phyloP scores from a whole-genome alignment of 2,888 invertebrate species.

The Scaptomyza polygonia region DNA sequence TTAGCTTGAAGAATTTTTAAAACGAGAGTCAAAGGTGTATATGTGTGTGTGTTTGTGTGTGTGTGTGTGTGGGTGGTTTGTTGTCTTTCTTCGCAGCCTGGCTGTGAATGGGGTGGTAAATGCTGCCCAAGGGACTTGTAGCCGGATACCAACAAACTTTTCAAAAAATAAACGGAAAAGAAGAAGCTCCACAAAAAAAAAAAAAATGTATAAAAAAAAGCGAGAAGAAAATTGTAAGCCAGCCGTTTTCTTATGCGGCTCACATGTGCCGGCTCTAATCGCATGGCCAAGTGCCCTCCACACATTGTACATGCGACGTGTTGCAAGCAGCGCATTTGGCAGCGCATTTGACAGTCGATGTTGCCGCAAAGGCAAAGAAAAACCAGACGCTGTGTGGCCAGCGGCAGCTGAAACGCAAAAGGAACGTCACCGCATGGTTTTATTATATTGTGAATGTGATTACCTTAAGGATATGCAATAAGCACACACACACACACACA shows the following conservation, averaged over 20 bases:
- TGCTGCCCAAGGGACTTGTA: slow-evolving; percentile 84
- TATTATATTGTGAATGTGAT: slow-evolving; percentile 82
- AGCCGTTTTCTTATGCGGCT: slow-evolving; percentile 31
- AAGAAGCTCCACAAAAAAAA: slow-evolving; percentile 52
- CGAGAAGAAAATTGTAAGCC: slow-evolving; percentile 10
- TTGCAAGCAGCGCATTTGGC: slow-evolving; percentile 34
- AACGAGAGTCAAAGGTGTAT: slow-evolving; percentile 49
- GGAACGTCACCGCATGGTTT: slow-evolving; percentile 81
- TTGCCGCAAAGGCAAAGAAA: slow-evolving; percentile 19
- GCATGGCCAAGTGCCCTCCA: slow-evolving; percentile 31
- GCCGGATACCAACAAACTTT: slow-evolving; percentile 83
- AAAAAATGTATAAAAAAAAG: slow-evolving; percentile 4
- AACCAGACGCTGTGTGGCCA: slow-evolving; percentile 40
- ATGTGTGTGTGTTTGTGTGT: slow-evolving; percentile 31
- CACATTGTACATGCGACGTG: background rate
- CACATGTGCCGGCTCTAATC: slow-evolving; percentile 33
- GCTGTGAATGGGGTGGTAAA: slow-evolving; percentile 83
- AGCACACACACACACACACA: slow-evolving; percentile 69
- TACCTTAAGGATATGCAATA: slow-evolving; percentile 81
- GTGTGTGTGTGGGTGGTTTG: slow-evolving; percentile 32
- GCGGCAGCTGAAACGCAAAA: slow-evolving; percentile 69
- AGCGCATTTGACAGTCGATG: slow-evolving; percentile 37
- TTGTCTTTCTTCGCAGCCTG: slow-evolving; percentile 60
- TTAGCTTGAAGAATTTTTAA: slow-evolving; percentile 70
- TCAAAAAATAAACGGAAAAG: slow-evolving; percentile 65